These are phyloP conservation scores for Pygathrix nemaeus DNA, from an alignment of 2,113 vertebrate species.

Conservation along the genomic window DNA sequence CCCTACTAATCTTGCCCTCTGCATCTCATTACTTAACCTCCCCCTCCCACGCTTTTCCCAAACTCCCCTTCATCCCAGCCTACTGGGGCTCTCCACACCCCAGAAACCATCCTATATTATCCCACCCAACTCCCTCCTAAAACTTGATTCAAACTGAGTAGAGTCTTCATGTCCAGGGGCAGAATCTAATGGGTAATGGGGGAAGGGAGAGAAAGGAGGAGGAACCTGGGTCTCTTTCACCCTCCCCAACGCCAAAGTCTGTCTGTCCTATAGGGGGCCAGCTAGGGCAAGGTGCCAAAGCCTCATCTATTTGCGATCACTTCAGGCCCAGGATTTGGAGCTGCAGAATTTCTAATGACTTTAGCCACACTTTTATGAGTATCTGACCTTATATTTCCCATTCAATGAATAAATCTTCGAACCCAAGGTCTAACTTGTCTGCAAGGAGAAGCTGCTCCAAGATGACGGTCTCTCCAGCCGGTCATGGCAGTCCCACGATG, in stretches of 20 bases:
- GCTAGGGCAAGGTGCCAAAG: constrained; percentile 63
- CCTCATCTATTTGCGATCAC: constrained; percentile 76
- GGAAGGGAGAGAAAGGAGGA: neutral
- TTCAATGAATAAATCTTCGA: constrained; percentile 80
- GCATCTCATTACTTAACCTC: neutral
- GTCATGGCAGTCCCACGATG: neutral
- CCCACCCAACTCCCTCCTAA: neutral
- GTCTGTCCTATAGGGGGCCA: neutral
- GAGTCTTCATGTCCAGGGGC: neutral
- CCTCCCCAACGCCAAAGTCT: neutral
- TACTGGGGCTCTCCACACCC: neutral
- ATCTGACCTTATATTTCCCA: constrained; percentile 73
- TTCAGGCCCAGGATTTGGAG: constrained; percentile 73
- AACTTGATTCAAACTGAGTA: neutral
- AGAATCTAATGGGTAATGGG: neutral
- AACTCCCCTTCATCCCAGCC: neutral
- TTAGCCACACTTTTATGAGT: constrained; percentile 81
- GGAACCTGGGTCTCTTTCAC: neutral
- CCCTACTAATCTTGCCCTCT: neutral
- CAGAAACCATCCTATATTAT: neutral
- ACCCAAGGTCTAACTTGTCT: constrained; percentile 47
- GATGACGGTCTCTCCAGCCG: neutral
- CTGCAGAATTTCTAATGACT: constrained; percentile 76
- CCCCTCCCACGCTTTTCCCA: neutral
- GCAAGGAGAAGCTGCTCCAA: neutral